Evolutionary conservation across 92 coral and sea anemone genomes (phyloP), one percentile per base, ranked within the genome.

Genomic region (Siderastrea radians): DNA sequence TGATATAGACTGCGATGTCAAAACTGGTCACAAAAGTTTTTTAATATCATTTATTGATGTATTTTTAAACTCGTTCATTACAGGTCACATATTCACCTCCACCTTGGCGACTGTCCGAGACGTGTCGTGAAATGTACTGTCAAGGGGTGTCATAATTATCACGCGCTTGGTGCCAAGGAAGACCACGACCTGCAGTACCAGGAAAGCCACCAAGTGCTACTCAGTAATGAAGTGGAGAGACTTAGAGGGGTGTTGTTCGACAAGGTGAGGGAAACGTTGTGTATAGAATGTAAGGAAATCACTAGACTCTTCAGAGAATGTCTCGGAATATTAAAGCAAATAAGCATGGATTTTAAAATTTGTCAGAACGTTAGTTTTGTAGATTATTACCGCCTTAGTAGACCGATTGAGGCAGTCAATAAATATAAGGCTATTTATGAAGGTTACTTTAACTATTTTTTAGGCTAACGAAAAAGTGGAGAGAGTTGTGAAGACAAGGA

Each of bases 191-290:
- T 6, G 17, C 49, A 76, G 52, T 77, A 77, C 81, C 81, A 58
- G 54, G 81, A 77, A 15, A 59, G 81, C 54, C 68, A 77, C 8
- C 68, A 58, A 19, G 81, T 44, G 38, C 51, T 44, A 52, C 68
- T 77, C 50, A 77, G 59, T 17, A 38, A 77, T 46, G 81, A 77
- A 46, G 81, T 77, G 44, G 54, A 77, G 81, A 77, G 67, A 17
- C 69, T 77, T 3, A 57, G 10, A 60, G 26, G 52, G 7, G 64
- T 12, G 38, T 12, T 77, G 2, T 77, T 77, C 38, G 45, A 59
- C 49, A 58, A 77, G 81, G 52, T 77, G 13, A 19, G 77, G 11
- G 13, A 49, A 10, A 11, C 15, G 5, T 62, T 13, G 67, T 16
- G 19, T 13, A 63, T 63, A 1, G n/a, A 14, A 13, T 14, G 12